A percentile compares a stretch with the other conserved stretches of the same genome.
phyloP scores from a whole-genome alignment of 2,888 invertebrate species.

The Oxycera nigricornis region DNA sequence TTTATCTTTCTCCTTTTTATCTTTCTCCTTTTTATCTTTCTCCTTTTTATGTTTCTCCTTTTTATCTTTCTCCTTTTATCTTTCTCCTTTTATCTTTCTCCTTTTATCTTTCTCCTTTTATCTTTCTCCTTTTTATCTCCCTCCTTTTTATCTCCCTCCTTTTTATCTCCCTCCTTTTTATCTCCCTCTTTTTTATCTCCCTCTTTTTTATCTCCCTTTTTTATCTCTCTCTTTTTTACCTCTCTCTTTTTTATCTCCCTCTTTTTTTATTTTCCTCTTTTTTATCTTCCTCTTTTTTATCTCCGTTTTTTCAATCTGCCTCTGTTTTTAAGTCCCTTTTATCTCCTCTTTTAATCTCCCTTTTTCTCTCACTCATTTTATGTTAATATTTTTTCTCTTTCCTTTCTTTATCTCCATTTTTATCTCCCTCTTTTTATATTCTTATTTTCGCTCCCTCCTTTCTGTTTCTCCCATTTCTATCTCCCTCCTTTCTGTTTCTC shows the following conservation, averaged over 20 bases:
- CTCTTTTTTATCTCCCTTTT: not conserved
- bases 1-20: not conserved
- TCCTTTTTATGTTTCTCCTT: not conserved
- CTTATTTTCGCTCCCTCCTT: too few relatives aligned
- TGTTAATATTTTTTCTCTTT: not conserved
- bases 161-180: not conserved
- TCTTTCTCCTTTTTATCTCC: not conserved
- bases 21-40: not conserved
- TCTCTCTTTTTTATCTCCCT: not conserved
- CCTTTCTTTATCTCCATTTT: not conserved
- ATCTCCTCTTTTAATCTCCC: not conserved
- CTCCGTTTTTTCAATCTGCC: not conserved
- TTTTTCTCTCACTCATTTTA: not conserved
- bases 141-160: not conserved
- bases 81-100: not conserved
- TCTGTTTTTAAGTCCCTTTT: not conserved
- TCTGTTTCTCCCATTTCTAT: too few relatives aligned
- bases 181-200: not conserved
- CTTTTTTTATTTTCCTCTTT: not conserved
- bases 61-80: not conserved
- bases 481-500: too few relatives aligned
- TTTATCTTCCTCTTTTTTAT: not conserved
- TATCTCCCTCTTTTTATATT: not conserved
- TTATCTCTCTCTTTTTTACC: not conserved
- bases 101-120: not conserved